phyloP scores from a whole-genome alignment of 2,888 invertebrate genomes.

The Mesopsocus fuscifrons region DNA sequence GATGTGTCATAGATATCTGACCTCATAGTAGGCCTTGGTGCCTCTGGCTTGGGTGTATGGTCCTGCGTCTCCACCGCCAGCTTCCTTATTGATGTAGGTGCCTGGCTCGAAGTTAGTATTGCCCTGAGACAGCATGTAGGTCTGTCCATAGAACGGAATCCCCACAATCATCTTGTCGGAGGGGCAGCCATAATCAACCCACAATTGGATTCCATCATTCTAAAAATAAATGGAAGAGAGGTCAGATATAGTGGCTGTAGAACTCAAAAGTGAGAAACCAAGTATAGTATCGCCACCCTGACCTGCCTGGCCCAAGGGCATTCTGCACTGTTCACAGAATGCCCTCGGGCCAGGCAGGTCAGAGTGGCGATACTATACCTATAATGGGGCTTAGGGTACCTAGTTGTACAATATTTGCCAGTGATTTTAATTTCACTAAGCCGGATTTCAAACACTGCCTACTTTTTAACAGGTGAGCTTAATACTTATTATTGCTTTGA shows the following conservation, averaged over 20 bases:
- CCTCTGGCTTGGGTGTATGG: conserved; percentile 74
- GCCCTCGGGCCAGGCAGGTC: no score
- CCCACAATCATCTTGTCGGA: conserved; percentile 75
- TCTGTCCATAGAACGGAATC: conserved; percentile 78
- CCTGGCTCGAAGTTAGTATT: conserved; percentile 68
- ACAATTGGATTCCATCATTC: conserved; percentile 75
- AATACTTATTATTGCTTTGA: no score
- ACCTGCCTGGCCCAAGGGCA: no score
- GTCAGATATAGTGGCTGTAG: not conserved
- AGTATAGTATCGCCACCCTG: no score
- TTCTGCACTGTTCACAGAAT: no score
- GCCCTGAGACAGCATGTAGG: conserved; percentile 60
- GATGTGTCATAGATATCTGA: conserved; percentile 22
- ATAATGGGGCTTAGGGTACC: no score
- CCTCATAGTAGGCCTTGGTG: conserved; percentile 73
- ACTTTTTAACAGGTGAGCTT: no score
- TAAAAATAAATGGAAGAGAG: conserved; percentile 21
- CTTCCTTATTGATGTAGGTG: conserved; percentile 78
- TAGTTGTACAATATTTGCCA: no score
- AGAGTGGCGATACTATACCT: no score
- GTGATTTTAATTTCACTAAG: no score
- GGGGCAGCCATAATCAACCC: conserved; percentile 80
- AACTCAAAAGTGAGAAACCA: no score
- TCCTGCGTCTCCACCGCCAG: conserved; percentile 69
- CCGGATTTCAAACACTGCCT: no score